A percentile compares a stretch with the other conserved stretches of the same genome.
Evolutionary conservation across 92 coral and sea anemone species (phyloP).

Genomic region (Virgularia gustaviana): DNA sequence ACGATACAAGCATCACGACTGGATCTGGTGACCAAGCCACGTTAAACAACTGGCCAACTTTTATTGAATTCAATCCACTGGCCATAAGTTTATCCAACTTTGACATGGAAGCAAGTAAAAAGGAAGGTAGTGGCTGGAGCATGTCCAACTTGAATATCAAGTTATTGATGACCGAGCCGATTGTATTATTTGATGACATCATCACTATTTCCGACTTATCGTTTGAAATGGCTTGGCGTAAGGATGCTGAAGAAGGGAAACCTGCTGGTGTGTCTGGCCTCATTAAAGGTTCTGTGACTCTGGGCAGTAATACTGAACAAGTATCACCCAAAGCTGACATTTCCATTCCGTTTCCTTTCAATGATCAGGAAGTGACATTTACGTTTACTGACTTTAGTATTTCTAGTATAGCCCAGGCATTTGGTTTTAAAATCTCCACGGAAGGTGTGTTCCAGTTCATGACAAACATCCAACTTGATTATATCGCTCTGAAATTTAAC

Average conservation of each 20-base stretch:
- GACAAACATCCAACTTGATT: slow-evolving; percentile 5
- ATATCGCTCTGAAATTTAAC: neutral
- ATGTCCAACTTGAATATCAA: slow-evolving; percentile 7
- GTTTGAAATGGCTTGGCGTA: slow-evolving; percentile 10
- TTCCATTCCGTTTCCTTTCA: slow-evolving; percentile 17
- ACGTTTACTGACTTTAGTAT: slow-evolving; percentile 13
- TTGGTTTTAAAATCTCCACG: neutral
- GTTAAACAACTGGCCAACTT: neutral
- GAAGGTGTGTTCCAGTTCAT: neutral
- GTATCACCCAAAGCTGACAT: slow-evolving; percentile 13
- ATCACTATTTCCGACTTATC: slow-evolving; percentile 5
- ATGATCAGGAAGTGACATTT: slow-evolving; percentile 1
- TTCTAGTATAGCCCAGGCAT: neutral
- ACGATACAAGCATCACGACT: neutral
- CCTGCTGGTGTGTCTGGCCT: neutral
- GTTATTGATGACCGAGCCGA: neutral
- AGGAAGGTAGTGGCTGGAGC: neutral
- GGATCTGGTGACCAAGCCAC: neutral
- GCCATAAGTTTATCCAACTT: neutral
- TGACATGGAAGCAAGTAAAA: neutral
- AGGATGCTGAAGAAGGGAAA: neutral
- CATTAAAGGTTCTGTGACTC: neutral
- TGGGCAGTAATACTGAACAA: neutral
- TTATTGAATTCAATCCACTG: neutral
- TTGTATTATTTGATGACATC: neutral